Conservation (phyloP, 2,113 vertebrate genomes). For the Myrmecophaga tridactyla region DNA sequence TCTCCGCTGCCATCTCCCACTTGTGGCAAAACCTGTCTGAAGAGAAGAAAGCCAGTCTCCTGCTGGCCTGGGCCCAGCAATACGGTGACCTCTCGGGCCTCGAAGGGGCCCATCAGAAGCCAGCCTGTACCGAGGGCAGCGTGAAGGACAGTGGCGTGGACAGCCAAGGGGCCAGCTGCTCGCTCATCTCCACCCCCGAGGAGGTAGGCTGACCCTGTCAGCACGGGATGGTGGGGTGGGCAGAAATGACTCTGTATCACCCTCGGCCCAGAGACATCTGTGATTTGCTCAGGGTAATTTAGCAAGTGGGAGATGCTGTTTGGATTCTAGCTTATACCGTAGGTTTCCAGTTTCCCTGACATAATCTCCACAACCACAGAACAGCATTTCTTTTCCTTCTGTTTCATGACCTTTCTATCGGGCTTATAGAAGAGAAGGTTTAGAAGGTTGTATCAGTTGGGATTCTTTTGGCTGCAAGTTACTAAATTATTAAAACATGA, state of each 20-base stretch:
- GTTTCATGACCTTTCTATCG: neutral
- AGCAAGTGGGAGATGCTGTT: neutral
- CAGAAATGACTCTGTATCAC: fast-evolving
- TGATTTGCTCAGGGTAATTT: neutral
- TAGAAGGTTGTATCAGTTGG: neutral
- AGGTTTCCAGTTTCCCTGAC: neutral
- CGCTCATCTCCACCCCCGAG: slow-evolving; percentile 81
- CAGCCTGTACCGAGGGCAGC: slow-evolving; percentile 46
- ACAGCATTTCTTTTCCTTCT: neutral
- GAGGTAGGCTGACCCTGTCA: slow-evolving; percentile 80
- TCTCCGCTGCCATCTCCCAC: slow-evolving; percentile 87
- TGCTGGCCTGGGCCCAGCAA: slow-evolving; percentile 77
- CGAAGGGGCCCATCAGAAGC: slow-evolving; percentile 51
- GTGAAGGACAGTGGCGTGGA: slow-evolving; percentile 79
- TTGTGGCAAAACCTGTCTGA: slow-evolving; percentile 87
- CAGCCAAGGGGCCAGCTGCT: slow-evolving; percentile 84
- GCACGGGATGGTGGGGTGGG: no score
- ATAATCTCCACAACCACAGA: no score
- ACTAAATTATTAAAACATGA: neutral
- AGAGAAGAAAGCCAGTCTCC: slow-evolving; percentile 79
- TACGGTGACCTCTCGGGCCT: neutral
- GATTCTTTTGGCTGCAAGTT: neutral
- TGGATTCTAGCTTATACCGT: neutral
- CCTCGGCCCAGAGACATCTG: neutral
- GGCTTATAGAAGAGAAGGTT: neutral